Base-by-base conservation (phyloP, 37 sponge, comb jelly and placozoan genomes). In the Eunapius fragilis region DNA sequence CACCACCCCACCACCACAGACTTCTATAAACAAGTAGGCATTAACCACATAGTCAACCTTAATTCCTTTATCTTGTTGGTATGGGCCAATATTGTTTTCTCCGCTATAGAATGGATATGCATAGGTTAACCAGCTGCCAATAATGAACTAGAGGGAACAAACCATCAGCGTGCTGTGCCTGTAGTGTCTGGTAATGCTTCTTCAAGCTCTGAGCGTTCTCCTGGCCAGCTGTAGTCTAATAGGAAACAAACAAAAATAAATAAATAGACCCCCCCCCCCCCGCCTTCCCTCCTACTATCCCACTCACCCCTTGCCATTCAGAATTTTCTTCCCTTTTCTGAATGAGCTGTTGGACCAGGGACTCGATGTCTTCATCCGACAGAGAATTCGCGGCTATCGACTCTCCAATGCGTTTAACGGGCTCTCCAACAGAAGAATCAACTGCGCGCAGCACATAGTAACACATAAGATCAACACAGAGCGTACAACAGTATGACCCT, bases 251-350 rank as follows among this genome's bases (percentile, higher is more conserved):
- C 3, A 30, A 33, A 31, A 33, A 13, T 33, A 25, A 25, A 25
- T 72, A 72, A 33, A n/a, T 30, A 2, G 27, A 7, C 2, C 3
- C 71, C 27, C 25, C 71, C 25, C 27, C 27, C 31, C 73, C 58
- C 58, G 47, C 47, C n/a, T n/a, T 10, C 7, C 41, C 41, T 6
- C 41, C 41, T 6, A 41, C 6, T 41, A 41, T 9, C 2, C 13
- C 74, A 25, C 84, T 74, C 27, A 83, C 84, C 34, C 73, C 84
- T 76, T 90, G 68, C 91, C 91, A 91, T 68, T 86, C 91, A 5
- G 67, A 33, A 37, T 86, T 91, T 11, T 81, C 22, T 47, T 85
- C 78, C 67, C 32, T 58, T 80, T 86, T 91, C 83, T 86, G 87
- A 25, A 91, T 78, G 0, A 91, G 87, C 14, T 72, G 31, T 7